Evolutionary conservation across 2,797 vertebrate species (phyloP).

Genomic region (Ceryle rudis): DNA sequence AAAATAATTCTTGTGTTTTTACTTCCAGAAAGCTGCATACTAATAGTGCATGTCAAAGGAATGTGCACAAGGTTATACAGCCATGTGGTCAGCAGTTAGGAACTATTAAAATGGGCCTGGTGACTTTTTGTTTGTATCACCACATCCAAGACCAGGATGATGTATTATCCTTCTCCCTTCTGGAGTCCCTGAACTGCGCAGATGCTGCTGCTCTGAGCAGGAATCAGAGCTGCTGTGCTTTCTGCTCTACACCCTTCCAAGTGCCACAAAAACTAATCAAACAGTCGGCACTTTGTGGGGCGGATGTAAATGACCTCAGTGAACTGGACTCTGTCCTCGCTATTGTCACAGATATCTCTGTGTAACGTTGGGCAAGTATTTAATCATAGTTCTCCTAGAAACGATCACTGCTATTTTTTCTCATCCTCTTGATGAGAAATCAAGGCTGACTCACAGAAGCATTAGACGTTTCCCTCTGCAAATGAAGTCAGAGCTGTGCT

Average conservation of each 20-base stretch:
- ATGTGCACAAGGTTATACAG: neutral
- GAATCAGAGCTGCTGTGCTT: neutral
- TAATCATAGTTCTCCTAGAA: neutral
- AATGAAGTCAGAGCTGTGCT: neutral
- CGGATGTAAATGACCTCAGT: neutral
- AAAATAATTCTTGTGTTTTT: neutral
- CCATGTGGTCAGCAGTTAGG: neutral
- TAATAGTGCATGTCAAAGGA: neutral
- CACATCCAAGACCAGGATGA: neutral
- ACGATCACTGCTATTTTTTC: neutral
- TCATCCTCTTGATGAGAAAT: neutral
- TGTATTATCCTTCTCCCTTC: neutral
- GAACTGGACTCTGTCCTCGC: neutral
- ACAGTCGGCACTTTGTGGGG: neutral
- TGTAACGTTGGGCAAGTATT: neutral
- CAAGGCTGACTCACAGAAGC: neutral
- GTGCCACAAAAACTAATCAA: neutral
- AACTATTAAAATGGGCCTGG: neutral
- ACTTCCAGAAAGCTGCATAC: neutral
- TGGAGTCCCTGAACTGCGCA: accelerated
- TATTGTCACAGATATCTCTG: neutral
- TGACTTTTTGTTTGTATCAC: neutral
- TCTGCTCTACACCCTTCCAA: neutral
- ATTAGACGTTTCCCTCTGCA: neutral
- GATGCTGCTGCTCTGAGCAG: neutral